Percentiles rank a stretch among this genome's conserved stretches.
phyloP scores from a whole-genome alignment of 2,113 vertebrate species.

The Ifrita kowaldi region DNA sequence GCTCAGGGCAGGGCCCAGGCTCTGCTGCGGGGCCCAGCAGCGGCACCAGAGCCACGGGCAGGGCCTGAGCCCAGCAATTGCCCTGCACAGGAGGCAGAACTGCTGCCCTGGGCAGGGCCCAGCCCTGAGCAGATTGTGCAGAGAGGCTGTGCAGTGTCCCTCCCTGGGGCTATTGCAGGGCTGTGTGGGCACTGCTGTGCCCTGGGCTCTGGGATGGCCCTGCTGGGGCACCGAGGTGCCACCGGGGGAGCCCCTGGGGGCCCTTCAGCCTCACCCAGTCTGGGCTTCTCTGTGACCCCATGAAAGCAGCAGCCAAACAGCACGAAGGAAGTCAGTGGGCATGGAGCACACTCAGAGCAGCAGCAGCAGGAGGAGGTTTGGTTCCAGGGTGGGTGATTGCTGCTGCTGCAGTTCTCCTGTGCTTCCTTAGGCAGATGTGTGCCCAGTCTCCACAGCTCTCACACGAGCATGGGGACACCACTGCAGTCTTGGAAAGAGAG shows the following conservation, averaged over 20 bases:
- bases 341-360: fast-evolving
- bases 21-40: neutral
- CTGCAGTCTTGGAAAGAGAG: neutral
- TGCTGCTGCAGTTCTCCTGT: neutral
- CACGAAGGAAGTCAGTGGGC: neutral
- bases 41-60: neutral
- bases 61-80: neutral
- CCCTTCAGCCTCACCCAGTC: fast-evolving
- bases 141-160: neutral
- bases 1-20: neutral
- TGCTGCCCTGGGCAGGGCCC: neutral
- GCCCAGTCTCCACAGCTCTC: neutral
- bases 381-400: neutral
- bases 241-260: too few relatives aligned
- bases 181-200: neutral
- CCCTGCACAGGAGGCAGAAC: neutral
- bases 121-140: neutral
- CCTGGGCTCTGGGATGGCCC: neutral
- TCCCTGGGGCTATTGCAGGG: neutral
- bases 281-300: neutral
- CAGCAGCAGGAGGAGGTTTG: neutral
- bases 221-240: neutral
- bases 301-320: neutral
- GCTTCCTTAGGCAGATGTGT: neutral
- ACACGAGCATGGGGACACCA: fast-evolving